phyloP scores from a whole-genome alignment of 2,888 invertebrate genomes.

The Salticus scenicus region DNA sequence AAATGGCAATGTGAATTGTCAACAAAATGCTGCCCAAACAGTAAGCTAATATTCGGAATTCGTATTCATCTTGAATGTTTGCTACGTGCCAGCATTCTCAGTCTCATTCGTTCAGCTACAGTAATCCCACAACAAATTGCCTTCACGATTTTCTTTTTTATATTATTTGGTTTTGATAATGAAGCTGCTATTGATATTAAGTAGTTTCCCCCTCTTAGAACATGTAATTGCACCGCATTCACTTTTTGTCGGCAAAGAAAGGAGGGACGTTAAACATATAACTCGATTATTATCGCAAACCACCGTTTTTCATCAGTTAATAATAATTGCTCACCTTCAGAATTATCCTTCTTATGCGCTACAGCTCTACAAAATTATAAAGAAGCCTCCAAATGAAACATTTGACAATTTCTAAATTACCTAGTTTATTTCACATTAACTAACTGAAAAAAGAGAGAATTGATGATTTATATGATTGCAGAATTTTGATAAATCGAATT shows the following conservation, averaged over 20 bases:
- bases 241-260: constrained; percentile 17
- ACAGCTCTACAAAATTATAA: background rate
- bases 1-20: constrained; percentile 66
- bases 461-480: no score
- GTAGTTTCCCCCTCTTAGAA: background rate
- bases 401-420: background rate
- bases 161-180: constrained; percentile 15
- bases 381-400: background rate
- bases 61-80: constrained; percentile 21
- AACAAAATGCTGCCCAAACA: constrained; percentile 64
- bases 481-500: no score
- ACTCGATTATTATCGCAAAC: constrained; percentile 33
- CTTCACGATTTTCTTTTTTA: constrained; percentile 22
- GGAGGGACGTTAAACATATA: constrained; percentile 34
- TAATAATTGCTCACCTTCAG: constrained; percentile 25
- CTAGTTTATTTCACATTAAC: no score
- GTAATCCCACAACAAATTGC: constrained; percentile 32
- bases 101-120: background rate
- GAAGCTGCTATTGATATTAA: constrained; percentile 22
- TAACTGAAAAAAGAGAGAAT: no score
- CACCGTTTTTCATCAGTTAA: constrained; percentile 4
- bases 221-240: constrained; percentile 21
- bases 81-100: background rate
- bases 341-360: background rate
- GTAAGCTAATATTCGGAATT: constrained; percentile 41